Percentiles rank a stretch among this genome's conserved stretches.
Conservation (phyloP, 2,888 invertebrate species). For the Ichneumon xanthorius region DNA sequence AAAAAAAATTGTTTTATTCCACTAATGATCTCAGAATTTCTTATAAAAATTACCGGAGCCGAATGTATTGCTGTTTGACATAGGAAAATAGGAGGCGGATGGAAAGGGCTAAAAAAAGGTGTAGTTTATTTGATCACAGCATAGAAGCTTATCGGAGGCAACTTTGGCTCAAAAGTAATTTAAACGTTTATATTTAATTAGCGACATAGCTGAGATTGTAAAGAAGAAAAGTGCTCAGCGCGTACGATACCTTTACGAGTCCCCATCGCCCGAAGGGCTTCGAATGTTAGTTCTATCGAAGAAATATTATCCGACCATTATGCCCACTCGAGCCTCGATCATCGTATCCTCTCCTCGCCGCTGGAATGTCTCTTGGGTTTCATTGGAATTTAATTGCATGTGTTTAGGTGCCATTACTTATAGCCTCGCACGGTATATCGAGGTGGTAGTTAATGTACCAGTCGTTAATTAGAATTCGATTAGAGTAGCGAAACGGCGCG, state of each 20-base stretch:
- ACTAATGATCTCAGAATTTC: neutral
- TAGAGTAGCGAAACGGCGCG: constrained; percentile 5
- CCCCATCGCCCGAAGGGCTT: constrained; percentile 20
- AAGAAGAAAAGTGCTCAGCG: constrained; percentile 13
- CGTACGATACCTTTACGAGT: constrained; percentile 14
- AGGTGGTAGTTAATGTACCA: neutral
- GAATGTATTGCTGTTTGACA: neutral
- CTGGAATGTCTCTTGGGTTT: constrained; percentile 29
- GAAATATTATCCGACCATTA: constrained; percentile 56
- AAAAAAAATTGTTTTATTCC: neutral
- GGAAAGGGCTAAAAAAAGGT: neutral
- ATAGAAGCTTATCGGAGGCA: neutral
- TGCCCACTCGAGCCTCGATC: constrained; percentile 34
- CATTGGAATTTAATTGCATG: constrained; percentile 30
- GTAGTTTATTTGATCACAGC: neutral
- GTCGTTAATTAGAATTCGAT: constrained; percentile 26
- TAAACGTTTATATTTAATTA: neutral
- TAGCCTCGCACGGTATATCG: neutral
- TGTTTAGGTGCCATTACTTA: constrained; percentile 4
- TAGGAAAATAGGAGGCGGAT: too few species aligned
- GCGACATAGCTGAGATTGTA: constrained; percentile 5
- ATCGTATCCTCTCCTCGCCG: constrained; percentile 7
- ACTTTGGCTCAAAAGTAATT: neutral
- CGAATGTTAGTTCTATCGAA: constrained; percentile 31
- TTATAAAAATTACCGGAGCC: neutral